Evolutionary conservation across 2,888 invertebrate genomes (phyloP).

Genomic region (Agrochola circellaris): DNA sequence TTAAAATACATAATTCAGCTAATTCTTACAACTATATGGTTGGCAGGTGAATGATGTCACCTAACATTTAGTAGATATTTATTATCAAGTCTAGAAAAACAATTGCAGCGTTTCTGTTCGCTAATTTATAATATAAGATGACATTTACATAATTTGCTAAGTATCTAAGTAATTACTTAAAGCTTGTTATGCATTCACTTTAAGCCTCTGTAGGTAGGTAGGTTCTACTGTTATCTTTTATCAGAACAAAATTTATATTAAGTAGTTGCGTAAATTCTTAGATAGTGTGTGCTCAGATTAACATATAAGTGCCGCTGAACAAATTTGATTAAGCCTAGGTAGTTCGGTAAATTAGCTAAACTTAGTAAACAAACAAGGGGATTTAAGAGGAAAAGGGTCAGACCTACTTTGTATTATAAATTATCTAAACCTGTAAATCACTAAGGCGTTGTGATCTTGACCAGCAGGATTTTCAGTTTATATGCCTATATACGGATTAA

Average conservation of each 20-base stretch:
- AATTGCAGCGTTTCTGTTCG: conserved; percentile 5
- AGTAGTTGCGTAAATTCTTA: conserved; percentile 48
- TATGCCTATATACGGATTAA: no score
- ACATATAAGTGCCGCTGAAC: conserved; percentile 44
- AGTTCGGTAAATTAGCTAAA: conserved; percentile 30
- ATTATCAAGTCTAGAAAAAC: conserved; percentile 40
- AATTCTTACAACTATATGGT: conserved; percentile 53
- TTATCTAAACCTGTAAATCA: not conserved
- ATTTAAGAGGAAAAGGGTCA: conserved; percentile 15
- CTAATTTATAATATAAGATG: not conserved
- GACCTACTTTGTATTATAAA: not conserved
- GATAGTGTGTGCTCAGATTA: conserved; percentile 49
- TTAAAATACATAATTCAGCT: conserved; percentile 61
- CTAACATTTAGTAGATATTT: conserved; percentile 41
- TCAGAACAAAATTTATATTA: conserved; percentile 50
- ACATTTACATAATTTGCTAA: not conserved
- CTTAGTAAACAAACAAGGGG: conserved; percentile 23
- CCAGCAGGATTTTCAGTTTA: not conserved
- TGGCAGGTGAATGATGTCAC: conserved; percentile 55
- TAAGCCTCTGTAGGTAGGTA: conserved; percentile 10
- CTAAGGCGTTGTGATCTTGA: not conserved
- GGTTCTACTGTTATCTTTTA: conserved; percentile 48
- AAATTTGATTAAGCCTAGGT: conserved; percentile 45
- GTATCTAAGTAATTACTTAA: conserved; percentile 10
- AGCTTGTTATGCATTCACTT: conserved; percentile 27